Percentiles rank a stretch among this genome's conserved stretches.
Conservation (phyloP, 2,113 vertebrate genomes). For the Fulmarus glacialis region DNA sequence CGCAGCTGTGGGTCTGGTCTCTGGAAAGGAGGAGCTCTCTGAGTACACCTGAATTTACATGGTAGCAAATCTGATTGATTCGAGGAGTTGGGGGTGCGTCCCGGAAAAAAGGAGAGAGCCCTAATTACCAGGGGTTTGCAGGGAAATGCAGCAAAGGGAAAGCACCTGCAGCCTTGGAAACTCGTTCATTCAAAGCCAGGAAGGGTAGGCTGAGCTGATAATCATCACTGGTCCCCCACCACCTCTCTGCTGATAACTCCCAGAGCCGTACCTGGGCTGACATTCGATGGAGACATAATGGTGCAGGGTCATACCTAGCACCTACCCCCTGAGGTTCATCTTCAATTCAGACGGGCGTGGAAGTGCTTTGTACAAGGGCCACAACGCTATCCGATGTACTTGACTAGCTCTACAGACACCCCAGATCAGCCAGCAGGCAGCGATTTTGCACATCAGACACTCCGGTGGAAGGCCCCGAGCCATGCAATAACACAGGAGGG, state of each 20-base stretch:
- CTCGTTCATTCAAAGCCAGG: neutral
- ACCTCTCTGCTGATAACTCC: neutral
- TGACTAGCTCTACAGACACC: neutral
- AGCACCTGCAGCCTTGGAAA: neutral
- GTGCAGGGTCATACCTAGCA: rapidly evolving
- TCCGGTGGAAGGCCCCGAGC: neutral
- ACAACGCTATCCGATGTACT: rapidly evolving
- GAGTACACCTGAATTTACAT: neutral
- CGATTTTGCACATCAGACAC: neutral
- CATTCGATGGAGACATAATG: rapidly evolving
- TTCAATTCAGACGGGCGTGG: neutral
- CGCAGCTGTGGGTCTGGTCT: neutral
- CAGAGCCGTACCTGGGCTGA: neutral
- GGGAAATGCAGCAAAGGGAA: neutral
- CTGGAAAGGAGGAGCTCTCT: neutral
- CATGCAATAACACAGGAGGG: neutral
- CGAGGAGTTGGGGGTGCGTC: neutral
- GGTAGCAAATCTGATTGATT: neutral
- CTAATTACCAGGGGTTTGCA: neutral
- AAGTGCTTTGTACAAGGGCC: neutral
- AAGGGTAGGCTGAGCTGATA: neutral
- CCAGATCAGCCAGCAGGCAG: neutral
- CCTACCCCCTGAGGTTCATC: neutral
- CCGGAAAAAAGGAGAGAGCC: neutral
- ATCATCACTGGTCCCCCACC: neutral